Percentiles rank a stretch among this genome's conserved stretches.
phyloP scores from a whole-genome alignment of 2,113 vertebrate genomes.

The Tachuris rubrigastra region DNA sequence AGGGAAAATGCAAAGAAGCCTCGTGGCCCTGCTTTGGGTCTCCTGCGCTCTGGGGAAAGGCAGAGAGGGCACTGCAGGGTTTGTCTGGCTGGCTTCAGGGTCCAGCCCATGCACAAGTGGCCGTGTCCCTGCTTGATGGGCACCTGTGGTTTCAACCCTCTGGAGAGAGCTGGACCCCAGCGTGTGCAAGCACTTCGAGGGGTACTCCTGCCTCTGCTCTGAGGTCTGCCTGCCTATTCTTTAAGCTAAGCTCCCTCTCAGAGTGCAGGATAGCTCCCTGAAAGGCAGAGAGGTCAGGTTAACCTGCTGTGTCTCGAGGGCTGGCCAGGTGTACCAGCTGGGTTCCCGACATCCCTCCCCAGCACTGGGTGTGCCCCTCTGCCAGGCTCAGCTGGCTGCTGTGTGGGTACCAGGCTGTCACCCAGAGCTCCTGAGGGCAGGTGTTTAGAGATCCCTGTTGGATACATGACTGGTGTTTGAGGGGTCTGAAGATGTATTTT shows the following conservation, averaged over 20 bases:
- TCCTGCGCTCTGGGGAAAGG: not conserved
- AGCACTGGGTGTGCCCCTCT: not conserved
- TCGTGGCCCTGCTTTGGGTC: not conserved
- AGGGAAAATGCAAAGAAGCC: not conserved
- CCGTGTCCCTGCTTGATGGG: accelerated
- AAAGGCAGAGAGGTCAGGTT: not conserved
- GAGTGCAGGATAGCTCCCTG: not conserved
- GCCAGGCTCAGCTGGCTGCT: not conserved
- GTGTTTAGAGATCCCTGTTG: not conserved
- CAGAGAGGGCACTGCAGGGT: not conserved
- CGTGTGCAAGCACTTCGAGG: accelerated
- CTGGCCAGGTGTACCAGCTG: accelerated
- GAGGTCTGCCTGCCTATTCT: not conserved
- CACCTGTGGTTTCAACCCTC: not conserved
- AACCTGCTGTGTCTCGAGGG: not conserved
- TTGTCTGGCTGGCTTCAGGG: not conserved
- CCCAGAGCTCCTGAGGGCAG: not conserved
- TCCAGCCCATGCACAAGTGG: accelerated
- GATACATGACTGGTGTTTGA: not conserved
- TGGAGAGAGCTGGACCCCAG: not conserved
- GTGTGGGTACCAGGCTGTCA: not conserved
- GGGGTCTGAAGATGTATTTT: not conserved
- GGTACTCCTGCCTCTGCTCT: not conserved
- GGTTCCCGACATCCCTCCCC: not conserved
- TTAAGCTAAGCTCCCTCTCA: not conserved